phyloP scores from a whole-genome alignment of 2,113 vertebrate genomes.

The Ptyas mucosa region DNA sequence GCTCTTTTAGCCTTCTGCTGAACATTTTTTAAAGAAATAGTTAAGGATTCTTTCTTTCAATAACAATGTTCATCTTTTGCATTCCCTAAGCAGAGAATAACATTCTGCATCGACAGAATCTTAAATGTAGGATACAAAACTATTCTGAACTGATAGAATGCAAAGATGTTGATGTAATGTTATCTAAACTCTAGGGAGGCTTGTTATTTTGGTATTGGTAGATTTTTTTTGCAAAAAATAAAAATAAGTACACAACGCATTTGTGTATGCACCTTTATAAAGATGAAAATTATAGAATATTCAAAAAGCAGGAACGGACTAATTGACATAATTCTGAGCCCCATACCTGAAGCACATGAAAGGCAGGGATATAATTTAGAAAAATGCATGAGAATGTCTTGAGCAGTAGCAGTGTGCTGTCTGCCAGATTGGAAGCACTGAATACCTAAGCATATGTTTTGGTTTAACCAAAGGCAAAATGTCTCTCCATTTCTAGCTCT shows the following conservation, averaged over 20 bases:
- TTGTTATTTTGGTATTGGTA: not conserved
- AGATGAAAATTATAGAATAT: not conserved
- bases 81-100: not conserved
- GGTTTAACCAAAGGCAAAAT: constrained; percentile 4
- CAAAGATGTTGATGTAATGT: not conserved
- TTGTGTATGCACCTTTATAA: not conserved
- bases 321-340: not conserved
- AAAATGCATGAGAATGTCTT: not conserved
- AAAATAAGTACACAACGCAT: not conserved
- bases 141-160: not conserved
- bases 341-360: not conserved
- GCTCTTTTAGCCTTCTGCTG: not conserved
- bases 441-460: not conserved
- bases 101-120: not conserved
- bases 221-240: not conserved
- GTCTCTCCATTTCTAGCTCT: not conserved
- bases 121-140: not conserved
- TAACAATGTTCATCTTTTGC: not conserved
- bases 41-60: not conserved
- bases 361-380: not conserved
- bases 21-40: not conserved
- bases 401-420: not conserved
- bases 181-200: not conserved
- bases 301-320: not conserved
- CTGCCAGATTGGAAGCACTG: not conserved